These are phyloP conservation scores for Bolinopsis microptera DNA, from an alignment of 37 sponge, comb jelly and placozoan genomes.

Conservation along the genomic window DNA sequence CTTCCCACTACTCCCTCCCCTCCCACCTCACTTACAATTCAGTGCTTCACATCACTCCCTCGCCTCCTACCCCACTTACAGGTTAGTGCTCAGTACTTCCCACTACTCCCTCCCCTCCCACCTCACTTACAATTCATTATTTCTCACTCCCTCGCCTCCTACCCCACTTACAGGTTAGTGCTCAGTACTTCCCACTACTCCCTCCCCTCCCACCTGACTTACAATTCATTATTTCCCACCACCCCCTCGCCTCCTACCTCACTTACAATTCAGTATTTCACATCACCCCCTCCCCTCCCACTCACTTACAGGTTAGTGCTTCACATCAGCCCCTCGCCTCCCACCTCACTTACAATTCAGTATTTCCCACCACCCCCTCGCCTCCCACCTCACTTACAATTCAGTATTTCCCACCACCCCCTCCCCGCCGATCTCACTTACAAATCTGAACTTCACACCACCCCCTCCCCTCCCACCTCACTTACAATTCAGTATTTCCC, in stretches of 20 bases:
- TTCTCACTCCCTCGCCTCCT: background rate
- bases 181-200: background rate
- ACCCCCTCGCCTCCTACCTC: background rate
- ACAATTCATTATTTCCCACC: background rate
- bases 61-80: background rate
- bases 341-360: background rate
- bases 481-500: background rate
- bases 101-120: slow-evolving; percentile 22
- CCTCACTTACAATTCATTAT: background rate
- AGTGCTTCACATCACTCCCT: background rate
- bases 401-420: background rate
- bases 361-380: background rate
- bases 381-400: background rate
- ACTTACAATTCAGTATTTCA: background rate
- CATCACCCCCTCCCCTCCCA: slow-evolving; percentile 13
- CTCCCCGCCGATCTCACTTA: background rate
- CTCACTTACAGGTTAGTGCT: background rate
- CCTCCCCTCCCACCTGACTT: background rate
- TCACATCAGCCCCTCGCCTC: background rate
- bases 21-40: background rate
- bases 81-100: background rate
- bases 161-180: slow-evolving; percentile 21
- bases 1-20: background rate
- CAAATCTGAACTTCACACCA: too few relatives aligned
- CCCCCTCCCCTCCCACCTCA: background rate